These are phyloP conservation scores for Plebejus melissa DNA, from an alignment of 2,888 invertebrate genomes.

Conservation along the genomic window DNA sequence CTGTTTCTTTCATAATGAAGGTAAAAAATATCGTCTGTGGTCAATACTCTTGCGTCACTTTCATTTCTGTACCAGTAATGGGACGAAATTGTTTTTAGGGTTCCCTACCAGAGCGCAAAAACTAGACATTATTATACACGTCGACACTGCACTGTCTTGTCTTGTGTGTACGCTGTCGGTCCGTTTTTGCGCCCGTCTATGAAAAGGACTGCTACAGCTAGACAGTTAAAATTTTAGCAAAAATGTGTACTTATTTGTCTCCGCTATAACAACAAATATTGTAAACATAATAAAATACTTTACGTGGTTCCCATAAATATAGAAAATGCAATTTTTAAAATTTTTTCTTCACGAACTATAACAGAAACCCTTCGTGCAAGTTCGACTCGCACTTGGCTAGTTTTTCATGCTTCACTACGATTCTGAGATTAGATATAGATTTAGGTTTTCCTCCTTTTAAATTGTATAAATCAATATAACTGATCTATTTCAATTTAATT, in stretches of 20 bases:
- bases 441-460: not conserved
- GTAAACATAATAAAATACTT: no score
- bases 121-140: not conserved
- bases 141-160: no score
- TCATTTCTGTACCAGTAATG: constrained; percentile 7
- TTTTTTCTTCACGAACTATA: not conserved
- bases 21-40: constrained; percentile 22
- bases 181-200: no score
- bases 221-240: no score
- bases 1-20: constrained; percentile 14
- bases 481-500: not conserved
- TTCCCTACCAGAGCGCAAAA: not conserved
- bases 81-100: constrained; percentile 9
- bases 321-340: not conserved
- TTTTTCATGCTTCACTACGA: constrained; percentile 15
- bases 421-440: not conserved
- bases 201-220: no score
- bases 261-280: no score
- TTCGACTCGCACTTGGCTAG: not conserved
- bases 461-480: not conserved
- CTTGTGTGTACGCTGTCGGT: no score
- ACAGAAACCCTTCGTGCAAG: not conserved
- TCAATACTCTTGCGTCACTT: constrained; percentile 17
- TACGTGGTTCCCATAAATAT: no score
- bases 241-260: no score